Conservation (phyloP, 2,113 vertebrate genomes). For the Passer montanus region DNA sequence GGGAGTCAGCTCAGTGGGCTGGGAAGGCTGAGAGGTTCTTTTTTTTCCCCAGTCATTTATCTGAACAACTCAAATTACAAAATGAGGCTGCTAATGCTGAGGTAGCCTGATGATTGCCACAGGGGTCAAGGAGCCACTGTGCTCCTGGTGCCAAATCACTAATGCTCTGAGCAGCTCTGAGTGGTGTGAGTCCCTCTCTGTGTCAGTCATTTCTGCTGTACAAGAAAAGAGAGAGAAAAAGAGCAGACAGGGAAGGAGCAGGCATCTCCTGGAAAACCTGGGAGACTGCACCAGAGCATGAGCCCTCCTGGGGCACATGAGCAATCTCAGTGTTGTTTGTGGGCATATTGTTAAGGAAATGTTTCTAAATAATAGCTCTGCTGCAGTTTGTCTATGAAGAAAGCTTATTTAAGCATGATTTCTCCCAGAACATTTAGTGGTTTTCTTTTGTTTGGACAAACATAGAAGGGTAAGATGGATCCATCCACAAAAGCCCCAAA, state of each 20-base stretch:
- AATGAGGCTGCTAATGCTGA: neutral
- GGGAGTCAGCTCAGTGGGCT: neutral
- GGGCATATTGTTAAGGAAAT: neutral
- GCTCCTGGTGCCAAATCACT: neutral
- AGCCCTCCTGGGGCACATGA: neutral
- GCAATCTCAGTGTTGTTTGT: neutral
- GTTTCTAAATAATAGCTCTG: neutral
- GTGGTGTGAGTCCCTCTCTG: neutral
- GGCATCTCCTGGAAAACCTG: neutral
- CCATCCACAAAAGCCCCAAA: slow-evolving; percentile 27
- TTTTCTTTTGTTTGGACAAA: slow-evolving; percentile 6
- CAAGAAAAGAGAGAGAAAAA: neutral
- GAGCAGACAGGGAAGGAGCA: neutral
- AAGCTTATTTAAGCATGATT: neutral
- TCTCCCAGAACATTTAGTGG: neutral
- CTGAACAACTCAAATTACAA: neutral
- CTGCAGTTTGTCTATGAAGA: neutral
- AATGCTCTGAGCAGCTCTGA: neutral
- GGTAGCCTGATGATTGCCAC: neutral
- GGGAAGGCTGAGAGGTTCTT: neutral
- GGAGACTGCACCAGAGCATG: neutral
- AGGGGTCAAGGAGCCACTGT: neutral
- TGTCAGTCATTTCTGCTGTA: neutral
- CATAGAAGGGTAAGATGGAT: slow-evolving; percentile 29
- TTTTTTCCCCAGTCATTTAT: neutral